Evolutionary conservation across 1,140 invertebrate species (phyloP), one percentile per base, ranked within the genome.

Genomic region (Aphelinus certus): DNA sequence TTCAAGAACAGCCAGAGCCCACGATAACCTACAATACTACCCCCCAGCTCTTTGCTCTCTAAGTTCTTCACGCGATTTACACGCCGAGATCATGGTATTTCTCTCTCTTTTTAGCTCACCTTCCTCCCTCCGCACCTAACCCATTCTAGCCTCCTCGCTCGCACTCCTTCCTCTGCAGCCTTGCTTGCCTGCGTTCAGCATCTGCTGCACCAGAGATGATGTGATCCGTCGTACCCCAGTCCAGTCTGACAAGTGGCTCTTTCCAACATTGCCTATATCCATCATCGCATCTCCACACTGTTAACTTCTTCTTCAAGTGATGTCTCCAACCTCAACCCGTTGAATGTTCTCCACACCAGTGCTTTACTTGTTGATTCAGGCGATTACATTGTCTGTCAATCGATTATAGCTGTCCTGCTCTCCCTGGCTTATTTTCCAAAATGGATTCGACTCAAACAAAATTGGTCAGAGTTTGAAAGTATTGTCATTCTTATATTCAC

Each of bases 1-100:
- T 47, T 70, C 9, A 70, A 70, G 67, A 43, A 63, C 55, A 73
- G 63, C 51, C 62, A 62, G 62, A 65, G 71, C 46, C 71, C 53
- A 46, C n/a, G 51, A 51, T 6, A n/a, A 48, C 45, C 61, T 58
- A 58, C 57, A 45, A 56, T 45, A 26, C 65, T 58, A 68, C 65
- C 51, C 55, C n/a, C 57, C 49, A 74, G 65, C n/a, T 46, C 68
- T 65, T 74, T 74, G 26, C 26, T 26, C 26, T 26, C 26, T 26
- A 26, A 0, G 26, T 26, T 26, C 26, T 26, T 26, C 26, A 26
- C 26, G 26, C 26, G 68, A 74, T 65, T 65, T 74, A 68, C 65
- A 73, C 71, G 53, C 60, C 43, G 45, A 26, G 26, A 26, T 26
- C 57, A n/a, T 62, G 7, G 5, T 61, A 10, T 56, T 26, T 48